Percentiles rank a stretch among this genome's conserved stretches.
Conservation (phyloP, 2,797 vertebrate species). For the Leuciscus waleckii region DNA sequence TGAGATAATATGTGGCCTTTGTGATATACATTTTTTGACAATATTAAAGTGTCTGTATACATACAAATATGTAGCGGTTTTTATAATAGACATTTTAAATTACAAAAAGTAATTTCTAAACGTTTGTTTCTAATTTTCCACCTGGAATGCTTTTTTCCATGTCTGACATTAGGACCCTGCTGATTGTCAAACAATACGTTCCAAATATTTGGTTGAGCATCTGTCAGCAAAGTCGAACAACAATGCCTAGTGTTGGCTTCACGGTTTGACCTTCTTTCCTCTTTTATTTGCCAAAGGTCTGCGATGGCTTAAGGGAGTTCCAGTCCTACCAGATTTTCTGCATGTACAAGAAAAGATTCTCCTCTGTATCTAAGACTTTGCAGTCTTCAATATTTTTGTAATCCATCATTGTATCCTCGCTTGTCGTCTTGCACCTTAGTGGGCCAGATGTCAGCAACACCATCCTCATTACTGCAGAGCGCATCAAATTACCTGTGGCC, state of each 20-base stretch:
- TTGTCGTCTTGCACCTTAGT: constrained; percentile 51
- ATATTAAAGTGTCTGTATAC: not conserved
- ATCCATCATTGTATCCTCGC: constrained; percentile 50
- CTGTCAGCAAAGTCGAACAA: constrained; percentile 29
- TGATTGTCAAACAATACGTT: constrained; percentile 8
- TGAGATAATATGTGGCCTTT: not conserved
- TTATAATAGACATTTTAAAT: not conserved
- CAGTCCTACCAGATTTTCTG: constrained; percentile 37
- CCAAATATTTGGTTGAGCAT: constrained; percentile 36
- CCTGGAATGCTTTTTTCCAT: not conserved
- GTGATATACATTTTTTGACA: not conserved
- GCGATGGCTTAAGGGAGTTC: constrained; percentile 19
- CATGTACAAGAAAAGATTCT: not conserved
- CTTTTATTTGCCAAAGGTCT: constrained; percentile 21
- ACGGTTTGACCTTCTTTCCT: constrained; percentile 43
- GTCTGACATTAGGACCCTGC: constrained; percentile 13
- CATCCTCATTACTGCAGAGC: constrained; percentile 60
- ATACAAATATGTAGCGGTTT: not conserved
- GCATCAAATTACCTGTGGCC: constrained; percentile 68
- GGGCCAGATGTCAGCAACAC: constrained; percentile 72
- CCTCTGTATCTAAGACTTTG: not conserved
- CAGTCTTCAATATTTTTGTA: constrained; percentile 46
- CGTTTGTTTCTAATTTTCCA: not conserved
- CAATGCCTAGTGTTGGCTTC: constrained; percentile 38
- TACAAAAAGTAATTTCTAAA: not conserved